Evolutionary conservation across 2,113 vertebrate species (phyloP).

Genomic region (Corydoras maculifer): DNA sequence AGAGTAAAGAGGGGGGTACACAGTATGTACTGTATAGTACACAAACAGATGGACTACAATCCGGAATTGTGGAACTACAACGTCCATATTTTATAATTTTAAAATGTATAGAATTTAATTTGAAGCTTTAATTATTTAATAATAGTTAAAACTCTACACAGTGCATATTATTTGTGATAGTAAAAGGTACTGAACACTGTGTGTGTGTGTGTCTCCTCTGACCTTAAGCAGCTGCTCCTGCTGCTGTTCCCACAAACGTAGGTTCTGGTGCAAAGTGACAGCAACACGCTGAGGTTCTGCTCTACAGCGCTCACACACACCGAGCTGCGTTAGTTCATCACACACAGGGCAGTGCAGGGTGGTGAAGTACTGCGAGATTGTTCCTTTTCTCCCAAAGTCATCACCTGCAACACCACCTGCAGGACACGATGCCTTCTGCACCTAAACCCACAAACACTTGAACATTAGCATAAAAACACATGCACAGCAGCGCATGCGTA

Average conservation of each 20-base stretch:
- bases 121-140: no score
- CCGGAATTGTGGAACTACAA: no score
- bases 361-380: conserved; percentile 96
- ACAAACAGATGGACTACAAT: no score
- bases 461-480: not conserved
- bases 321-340: conserved; percentile 88
- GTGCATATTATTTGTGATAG: not conserved
- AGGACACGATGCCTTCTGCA: conserved; percentile 79
- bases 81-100: no score
- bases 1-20: no score
- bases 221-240: conserved; percentile 91
- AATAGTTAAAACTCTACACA: not conserved
- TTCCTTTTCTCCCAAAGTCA: conserved; percentile 78
- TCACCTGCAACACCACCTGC: conserved; percentile 55
- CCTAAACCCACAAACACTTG: conserved; percentile 56
- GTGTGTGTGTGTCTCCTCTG: not conserved
- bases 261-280: conserved; percentile 83
- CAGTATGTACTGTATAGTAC: no score
- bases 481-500: not conserved
- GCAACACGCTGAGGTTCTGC: conserved; percentile 83
- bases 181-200: no score
- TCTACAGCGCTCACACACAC: conserved; percentile 83
- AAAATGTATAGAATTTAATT: no score
- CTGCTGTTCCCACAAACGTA: conserved; percentile 79
- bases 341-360: conserved; percentile 94